These are phyloP conservation scores for Crotophaga sulcirostris DNA, from an alignment of 2,113 vertebrate species.

Conservation along the genomic window DNA sequence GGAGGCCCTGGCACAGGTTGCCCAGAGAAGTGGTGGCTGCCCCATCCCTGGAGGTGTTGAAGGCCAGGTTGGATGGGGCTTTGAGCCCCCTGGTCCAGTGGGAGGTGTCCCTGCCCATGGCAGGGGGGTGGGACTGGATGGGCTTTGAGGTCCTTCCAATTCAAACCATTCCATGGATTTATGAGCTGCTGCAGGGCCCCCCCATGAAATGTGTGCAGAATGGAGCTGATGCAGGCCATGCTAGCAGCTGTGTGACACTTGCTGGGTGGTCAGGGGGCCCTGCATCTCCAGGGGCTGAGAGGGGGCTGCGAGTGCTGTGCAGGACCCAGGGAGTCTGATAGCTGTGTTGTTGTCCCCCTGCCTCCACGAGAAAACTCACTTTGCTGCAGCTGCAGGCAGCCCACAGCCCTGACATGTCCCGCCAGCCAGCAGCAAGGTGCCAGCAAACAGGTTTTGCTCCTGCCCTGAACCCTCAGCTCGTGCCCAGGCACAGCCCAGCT, in stretches of 20 bases:
- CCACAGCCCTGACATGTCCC: fast-evolving
- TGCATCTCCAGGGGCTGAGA: fast-evolving
- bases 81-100: no score
- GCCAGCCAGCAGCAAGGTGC: fast-evolving
- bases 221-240: fast-evolving
- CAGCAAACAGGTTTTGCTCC: fast-evolving
- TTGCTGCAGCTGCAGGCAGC: background rate
- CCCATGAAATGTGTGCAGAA: fast-evolving
- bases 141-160: no score
- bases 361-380: fast-evolving
- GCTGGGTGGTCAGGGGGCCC: background rate
- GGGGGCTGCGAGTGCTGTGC: background rate
- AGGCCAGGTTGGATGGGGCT: no score
- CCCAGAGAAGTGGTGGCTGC: no score
- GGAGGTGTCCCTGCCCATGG: no score
- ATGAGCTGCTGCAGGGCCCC: background rate
- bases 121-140: no score
- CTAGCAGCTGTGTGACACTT: fast-evolving
- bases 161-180: no score
- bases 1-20: no score
- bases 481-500: background rate
- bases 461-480: background rate
- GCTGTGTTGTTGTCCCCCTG: background rate
- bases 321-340: no score
- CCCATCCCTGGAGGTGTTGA: no score